A percentile compares a stretch with the other conserved stretches of the same genome.
phyloP scores from a whole-genome alignment of 2,888 invertebrate species.

The Congeria kusceri region DNA sequence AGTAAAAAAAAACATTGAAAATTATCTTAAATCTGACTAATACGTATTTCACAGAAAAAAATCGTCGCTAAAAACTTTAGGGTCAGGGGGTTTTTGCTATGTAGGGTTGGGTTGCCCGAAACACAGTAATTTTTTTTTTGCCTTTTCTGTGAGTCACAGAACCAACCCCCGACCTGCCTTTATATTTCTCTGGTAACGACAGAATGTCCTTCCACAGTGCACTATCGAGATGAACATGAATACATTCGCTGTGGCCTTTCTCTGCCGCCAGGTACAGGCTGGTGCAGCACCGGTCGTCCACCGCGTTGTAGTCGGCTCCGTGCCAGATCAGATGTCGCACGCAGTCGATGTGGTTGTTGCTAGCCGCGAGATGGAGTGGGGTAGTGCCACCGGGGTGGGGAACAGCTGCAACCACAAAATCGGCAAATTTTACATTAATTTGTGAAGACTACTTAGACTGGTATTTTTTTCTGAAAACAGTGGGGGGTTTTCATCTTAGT shows the following conservation, averaged over 20 bases:
- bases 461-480: too few relatives aligned
- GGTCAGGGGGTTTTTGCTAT: too few relatives aligned
- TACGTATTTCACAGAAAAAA: too few relatives aligned
- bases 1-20: too few relatives aligned
- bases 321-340: conserved; percentile 81
- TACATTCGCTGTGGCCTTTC: conserved; percentile 75
- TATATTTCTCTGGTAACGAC: conserved; percentile 80
- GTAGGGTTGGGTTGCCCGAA: too few relatives aligned
- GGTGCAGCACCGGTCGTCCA: conserved; percentile 81
- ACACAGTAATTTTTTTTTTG: too few relatives aligned
- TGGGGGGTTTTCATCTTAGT: too few relatives aligned
- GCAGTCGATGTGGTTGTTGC: conserved; percentile 80
- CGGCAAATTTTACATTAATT: neutral
- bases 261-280: conserved; percentile 82
- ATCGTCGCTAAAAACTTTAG: too few relatives aligned
- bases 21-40: too few relatives aligned
- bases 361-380: conserved; percentile 82
- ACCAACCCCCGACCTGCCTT: conserved; percentile 62
- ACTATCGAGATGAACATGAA: conserved; percentile 81
- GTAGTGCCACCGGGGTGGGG: conserved; percentile 83
- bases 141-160: too few relatives aligned
- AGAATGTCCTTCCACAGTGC: conserved; percentile 83
- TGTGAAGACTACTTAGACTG: too few relatives aligned
- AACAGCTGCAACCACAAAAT: conserved; percentile 69
- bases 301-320: conserved; percentile 84